A percentile compares a stretch with the other conserved stretches of the same genome.
Evolutionary conservation across 2,113 vertebrate species (phyloP).

Genomic region (Nicator chloris): DNA sequence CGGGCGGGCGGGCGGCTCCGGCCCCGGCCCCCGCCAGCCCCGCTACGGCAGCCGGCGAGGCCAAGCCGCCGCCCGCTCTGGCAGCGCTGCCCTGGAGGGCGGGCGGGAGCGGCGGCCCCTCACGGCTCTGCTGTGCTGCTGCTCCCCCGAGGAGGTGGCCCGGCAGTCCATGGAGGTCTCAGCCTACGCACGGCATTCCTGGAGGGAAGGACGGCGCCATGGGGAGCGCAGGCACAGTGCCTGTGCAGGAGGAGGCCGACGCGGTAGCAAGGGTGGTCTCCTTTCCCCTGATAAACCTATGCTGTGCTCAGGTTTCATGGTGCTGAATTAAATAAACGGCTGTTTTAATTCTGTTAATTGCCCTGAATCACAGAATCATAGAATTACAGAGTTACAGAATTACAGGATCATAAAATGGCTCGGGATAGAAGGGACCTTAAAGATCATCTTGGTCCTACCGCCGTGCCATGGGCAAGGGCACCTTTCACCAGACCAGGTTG

Average conservation of each 20-base stretch:
- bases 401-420: neutral
- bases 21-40: neutral
- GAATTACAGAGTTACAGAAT: neutral
- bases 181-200: neutral
- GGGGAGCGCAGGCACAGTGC: neutral
- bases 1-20: neutral
- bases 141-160: neutral
- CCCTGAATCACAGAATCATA: too few species aligned
- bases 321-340: neutral
- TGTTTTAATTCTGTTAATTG: neutral
- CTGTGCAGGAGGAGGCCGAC: neutral
- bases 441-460: neutral
- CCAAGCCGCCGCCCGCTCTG: conserved; percentile 6
- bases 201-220: rapidly evolving
- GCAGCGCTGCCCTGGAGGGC: neutral
- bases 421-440: too few species aligned
- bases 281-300: neutral
- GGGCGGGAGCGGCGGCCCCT: neutral
- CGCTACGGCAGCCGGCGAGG: conserved; percentile 67
- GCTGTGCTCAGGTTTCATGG: neutral
- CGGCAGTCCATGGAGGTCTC: rapidly evolving
- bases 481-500: neutral
- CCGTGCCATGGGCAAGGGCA: rapidly evolving
- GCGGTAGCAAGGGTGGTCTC: neutral
- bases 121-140: neutral